A percentile compares a stretch with the other conserved stretches of the same genome.
These are phyloP conservation scores for Abramis brama DNA, from an alignment of 2,113 vertebrate genomes.

Conservation along the genomic window DNA sequence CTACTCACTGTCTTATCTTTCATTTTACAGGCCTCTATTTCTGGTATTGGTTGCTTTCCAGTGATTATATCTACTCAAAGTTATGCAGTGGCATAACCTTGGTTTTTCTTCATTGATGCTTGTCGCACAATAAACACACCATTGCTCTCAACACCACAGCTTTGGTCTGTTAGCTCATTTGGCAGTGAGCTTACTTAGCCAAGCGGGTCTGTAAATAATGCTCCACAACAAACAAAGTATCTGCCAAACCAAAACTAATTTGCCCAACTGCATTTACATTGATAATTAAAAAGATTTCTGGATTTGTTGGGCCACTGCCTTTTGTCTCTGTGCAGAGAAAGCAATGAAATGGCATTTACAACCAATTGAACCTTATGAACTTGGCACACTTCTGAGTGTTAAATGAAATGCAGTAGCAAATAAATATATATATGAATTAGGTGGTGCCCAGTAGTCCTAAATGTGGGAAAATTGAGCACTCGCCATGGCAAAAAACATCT, in stretches of 20 bases:
- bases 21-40: constrained; percentile 66
- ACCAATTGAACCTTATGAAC: background rate
- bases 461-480: background rate
- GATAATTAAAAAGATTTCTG: constrained; percentile 59
- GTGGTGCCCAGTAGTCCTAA: background rate
- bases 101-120: constrained; percentile 63
- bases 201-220: constrained; percentile 59
- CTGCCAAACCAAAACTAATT: constrained; percentile 50
- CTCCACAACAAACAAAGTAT: constrained; percentile 57
- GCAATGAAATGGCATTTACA: background rate
- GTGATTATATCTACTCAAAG: constrained; percentile 70
- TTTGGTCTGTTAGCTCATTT: constrained; percentile 59
- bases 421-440: background rate
- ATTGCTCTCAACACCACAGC: constrained; percentile 44
- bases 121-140: constrained; percentile 49
- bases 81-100: constrained; percentile 56
- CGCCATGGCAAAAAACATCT: background rate
- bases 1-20: constrained; percentile 71
- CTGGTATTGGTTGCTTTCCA: constrained; percentile 60
- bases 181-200: constrained; percentile 48
- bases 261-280: constrained; percentile 38
- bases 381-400: background rate
- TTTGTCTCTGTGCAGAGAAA: constrained; percentile 24
- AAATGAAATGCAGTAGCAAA: background rate
- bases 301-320: constrained; percentile 24